These are phyloP conservation scores for Hucho hucho DNA, from an alignment of 2,113 vertebrate species.

Conservation along the genomic window DNA sequence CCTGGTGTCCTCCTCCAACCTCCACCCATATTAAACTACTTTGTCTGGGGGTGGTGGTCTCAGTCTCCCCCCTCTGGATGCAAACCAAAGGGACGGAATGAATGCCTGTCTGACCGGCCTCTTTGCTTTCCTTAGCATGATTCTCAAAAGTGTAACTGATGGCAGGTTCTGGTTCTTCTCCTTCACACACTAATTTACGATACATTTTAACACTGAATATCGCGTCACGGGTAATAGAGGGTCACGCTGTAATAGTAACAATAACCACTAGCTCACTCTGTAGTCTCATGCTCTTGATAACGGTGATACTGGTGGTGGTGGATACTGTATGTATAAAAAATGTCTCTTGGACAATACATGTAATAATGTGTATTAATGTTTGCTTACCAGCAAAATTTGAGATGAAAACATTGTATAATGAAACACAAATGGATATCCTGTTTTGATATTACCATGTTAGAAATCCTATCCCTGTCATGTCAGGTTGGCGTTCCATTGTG, in stretches of 20 bases:
- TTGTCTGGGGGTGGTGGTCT: constrained; percentile 50
- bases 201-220: constrained; percentile 67
- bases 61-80: constrained; percentile 55
- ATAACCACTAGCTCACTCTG: constrained; percentile 72
- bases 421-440: constrained; percentile 30
- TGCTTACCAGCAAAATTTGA: neutral
- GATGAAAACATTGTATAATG: constrained; percentile 62
- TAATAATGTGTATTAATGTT: constrained; percentile 12
- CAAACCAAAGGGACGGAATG: constrained; percentile 59
- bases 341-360: neutral
- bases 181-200: constrained; percentile 72
- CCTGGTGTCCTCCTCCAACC: constrained; percentile 56
- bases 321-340: neutral
- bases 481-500: neutral
- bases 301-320: constrained; percentile 20
- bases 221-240: constrained; percentile 32
- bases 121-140: constrained; percentile 60
- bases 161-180: constrained; percentile 60
- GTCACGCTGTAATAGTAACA: constrained; percentile 54
- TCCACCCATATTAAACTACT: constrained; percentile 58
- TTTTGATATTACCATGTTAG: neutral
- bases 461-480: neutral
- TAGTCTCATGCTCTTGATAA: constrained; percentile 9
- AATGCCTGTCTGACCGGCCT: constrained; percentile 14
- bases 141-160: constrained; percentile 59